A percentile compares a stretch with the other conserved stretches of the same genome.
phyloP scores from a whole-genome alignment of 2,113 vertebrate species.

The Promerops cafer region DNA sequence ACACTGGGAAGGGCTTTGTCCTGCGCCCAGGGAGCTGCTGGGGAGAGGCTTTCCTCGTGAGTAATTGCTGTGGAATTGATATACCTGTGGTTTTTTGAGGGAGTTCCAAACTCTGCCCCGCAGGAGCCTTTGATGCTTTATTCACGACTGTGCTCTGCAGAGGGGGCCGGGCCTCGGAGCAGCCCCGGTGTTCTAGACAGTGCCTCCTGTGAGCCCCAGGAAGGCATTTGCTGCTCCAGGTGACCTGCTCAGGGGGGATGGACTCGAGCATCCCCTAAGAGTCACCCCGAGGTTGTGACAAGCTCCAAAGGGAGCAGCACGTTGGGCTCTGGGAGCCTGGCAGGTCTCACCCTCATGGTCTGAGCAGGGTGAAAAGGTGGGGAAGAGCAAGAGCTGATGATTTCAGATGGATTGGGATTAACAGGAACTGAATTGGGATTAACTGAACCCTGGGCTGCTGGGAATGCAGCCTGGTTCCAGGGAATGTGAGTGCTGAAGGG shows the following conservation, averaged over 20 bases:
- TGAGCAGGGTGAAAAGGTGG: neutral
- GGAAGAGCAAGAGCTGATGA: neutral
- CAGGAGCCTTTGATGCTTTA: constrained; percentile 39
- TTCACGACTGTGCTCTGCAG: neutral
- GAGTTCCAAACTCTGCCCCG: neutral
- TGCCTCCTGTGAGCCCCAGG: neutral
- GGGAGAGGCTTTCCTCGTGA: neutral
- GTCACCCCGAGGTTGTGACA: rapidly evolving
- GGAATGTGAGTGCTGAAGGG: neutral
- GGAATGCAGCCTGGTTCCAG: neutral
- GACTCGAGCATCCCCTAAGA: rapidly evolving
- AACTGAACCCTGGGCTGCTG: neutral
- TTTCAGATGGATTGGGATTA: neutral
- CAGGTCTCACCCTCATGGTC: rapidly evolving
- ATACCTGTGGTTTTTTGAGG: neutral
- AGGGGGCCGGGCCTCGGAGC: neutral
- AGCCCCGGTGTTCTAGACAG: neutral
- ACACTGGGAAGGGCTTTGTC: neutral
- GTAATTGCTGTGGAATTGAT: neutral
- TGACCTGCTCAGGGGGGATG: neutral
- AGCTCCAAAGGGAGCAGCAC: neutral
- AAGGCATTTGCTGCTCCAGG: neutral
- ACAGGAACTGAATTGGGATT: neutral
- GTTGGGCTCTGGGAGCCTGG: rapidly evolving
- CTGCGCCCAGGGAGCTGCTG: neutral